phyloP scores from a whole-genome alignment of 1,140 invertebrate species.

The Lethrus apterus region DNA sequence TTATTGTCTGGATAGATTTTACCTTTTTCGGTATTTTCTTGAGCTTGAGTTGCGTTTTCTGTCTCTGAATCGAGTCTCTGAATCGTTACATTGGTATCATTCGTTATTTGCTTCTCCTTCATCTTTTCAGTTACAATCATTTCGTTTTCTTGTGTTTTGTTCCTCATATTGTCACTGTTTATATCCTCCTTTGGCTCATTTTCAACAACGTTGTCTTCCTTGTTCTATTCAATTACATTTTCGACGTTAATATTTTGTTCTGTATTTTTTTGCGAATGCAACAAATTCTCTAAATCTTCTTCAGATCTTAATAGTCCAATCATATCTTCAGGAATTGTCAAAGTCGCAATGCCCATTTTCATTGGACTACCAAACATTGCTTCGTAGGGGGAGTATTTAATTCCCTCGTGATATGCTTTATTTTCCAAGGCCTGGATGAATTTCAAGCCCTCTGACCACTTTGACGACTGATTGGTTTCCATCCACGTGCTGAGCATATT shows the following conservation, averaged over 20 bases:
- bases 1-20: no score
- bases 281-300: constrained; percentile 15
- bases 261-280: constrained; percentile 11
- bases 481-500: constrained; percentile 27
- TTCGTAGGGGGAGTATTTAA: constrained; percentile 29
- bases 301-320: constrained; percentile 4
- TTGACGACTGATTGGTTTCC: constrained; percentile 27
- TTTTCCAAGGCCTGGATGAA: constrained; percentile 38
- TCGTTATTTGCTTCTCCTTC: constrained; percentile 12
- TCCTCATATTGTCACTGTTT: constrained; percentile 8
- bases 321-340: background rate
- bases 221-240: constrained; percentile 13
- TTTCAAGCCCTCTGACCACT: constrained; percentile 33
- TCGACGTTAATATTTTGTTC: no score
- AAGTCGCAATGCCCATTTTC: constrained; percentile 1
- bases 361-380: constrained; percentile 29
- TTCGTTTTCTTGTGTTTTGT: constrained; percentile 13
- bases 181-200: constrained; percentile 5
- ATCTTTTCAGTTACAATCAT: constrained; percentile 12
- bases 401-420: constrained; percentile 25
- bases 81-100: constrained; percentile 13
- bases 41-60: no score
- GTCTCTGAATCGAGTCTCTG: no score
- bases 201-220: constrained; percentile 1
- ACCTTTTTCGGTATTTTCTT: no score